Evolutionary conservation across 1,140 invertebrate genomes (phyloP), one percentile per base, ranked within the genome.

Genomic region (Microplitis demolitor): DNA sequence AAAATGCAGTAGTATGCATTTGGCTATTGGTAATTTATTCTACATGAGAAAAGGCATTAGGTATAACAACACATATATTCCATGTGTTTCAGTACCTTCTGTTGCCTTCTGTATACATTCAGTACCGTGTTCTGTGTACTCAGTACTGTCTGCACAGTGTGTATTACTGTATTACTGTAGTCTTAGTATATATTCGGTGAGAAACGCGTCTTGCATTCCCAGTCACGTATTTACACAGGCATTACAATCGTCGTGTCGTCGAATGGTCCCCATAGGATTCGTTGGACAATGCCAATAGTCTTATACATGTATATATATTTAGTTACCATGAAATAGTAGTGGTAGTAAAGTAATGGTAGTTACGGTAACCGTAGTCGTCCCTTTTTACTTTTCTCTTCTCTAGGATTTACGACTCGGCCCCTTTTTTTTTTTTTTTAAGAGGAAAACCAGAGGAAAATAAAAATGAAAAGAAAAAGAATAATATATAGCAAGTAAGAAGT

Each of bases 151-250:
- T n/a, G 14, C 34, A 33, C 9, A 13, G 34, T 37, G 51, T 54
- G 34, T 71, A 62, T 64, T 71, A 71, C 64, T 71, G 64, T 66
- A 66, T 72, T 72, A 45, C 61, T 14, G 11, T 71, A 61, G 14
- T 58, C 13, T 16, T 24, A 16, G 34, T 11, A 50, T 53, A 14
- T 64, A 33, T 64, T 54, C 31, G 64, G 71, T 72, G 71, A 50
- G 54, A 72, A 72, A 72, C 37, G 39, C 37, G 8, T 72, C 64
- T 72, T 35, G 53, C 5, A 62, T 61, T 72, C 67, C 37, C 54
- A 67, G 64, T 61, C 71, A 72, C 64, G 71, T 72, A 68, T 68
- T 58, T 68, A 66, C 4, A 66, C 50, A 66, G 33, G 31, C 34
- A 45, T 68, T 58, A 54, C 53, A 54, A 54, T 67, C 39, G n/a